Conservation (phyloP, 2,113 vertebrate species). For the Prionailurus bengalensis region DNA sequence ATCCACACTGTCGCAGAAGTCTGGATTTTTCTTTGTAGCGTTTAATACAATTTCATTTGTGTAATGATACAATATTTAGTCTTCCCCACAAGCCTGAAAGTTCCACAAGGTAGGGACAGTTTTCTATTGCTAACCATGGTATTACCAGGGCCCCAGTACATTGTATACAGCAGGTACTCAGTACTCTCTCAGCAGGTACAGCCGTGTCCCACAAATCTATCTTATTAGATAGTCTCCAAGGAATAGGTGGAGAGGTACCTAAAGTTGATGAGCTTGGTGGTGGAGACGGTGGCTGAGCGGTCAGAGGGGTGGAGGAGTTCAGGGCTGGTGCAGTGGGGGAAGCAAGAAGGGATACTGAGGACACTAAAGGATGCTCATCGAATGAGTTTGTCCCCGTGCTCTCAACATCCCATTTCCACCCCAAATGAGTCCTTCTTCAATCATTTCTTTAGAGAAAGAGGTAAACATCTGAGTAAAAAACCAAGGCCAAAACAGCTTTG, state of each 20-base stretch:
- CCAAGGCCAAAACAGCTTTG: background rate
- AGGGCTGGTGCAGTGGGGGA: background rate
- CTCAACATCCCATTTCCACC: background rate
- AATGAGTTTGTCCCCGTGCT: background rate
- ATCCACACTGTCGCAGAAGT: background rate
- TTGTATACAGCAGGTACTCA: background rate
- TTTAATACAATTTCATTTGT: slow-evolving; percentile 6
- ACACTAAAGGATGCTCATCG: background rate
- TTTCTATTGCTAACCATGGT: background rate
- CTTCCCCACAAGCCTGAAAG: background rate
- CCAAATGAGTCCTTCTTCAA: background rate
- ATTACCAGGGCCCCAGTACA: background rate
- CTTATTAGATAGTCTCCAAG: background rate
- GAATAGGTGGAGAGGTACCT: background rate
- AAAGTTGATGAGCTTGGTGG: slow-evolving; percentile 34
- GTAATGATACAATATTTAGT: background rate
- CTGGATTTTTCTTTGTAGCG: slow-evolving; percentile 8
- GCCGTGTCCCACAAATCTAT: background rate
- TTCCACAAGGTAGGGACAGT: background rate
- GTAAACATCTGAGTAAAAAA: slow-evolving; percentile 36
- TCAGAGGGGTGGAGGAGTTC: background rate
- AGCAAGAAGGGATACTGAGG: background rate
- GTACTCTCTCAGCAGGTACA: background rate
- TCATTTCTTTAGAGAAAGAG: slow-evolving; percentile 45
- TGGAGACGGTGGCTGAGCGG: background rate